phyloP scores from a whole-genome alignment of 2,888 invertebrate genomes.

The Apamea anceps region DNA sequence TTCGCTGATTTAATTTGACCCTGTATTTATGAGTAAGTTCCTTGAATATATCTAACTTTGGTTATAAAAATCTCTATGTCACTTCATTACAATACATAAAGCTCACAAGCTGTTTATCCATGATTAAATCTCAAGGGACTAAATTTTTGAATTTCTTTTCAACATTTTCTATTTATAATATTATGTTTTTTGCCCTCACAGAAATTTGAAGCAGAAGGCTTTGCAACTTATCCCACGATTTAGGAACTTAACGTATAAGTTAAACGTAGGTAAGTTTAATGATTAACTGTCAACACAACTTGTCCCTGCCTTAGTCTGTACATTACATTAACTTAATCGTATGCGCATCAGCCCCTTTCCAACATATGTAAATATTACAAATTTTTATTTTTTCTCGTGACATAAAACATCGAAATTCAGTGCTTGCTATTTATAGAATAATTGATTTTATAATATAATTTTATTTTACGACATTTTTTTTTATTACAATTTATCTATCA shows the following conservation, averaged over 20 bases:
- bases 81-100: background rate
- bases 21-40: background rate
- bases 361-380: conserved; percentile 87
- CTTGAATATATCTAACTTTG: background rate
- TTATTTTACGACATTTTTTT: conserved; percentile 58
- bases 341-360: conserved; percentile 73
- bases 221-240: conserved; percentile 22
- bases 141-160: background rate
- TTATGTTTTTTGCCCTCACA: background rate
- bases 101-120: background rate
- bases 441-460: conserved; percentile 74
- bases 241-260: conserved; percentile 28
- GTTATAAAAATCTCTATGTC: background rate
- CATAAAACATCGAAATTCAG: conserved; percentile 89
- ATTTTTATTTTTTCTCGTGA: conserved; percentile 81
- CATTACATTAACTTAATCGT: conserved; percentile 65
- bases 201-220: conserved; percentile 4
- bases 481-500: conserved; percentile 61
- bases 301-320: conserved; percentile 59
- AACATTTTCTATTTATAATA: background rate
- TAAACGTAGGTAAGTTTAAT: conserved; percentile 40
- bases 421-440: conserved; percentile 86
- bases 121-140: background rate
- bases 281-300: conserved; percentile 60
- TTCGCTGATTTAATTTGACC: background rate